Conservation (phyloP, 2,888 invertebrate species). For the Hydriomena furcata region DNA sequence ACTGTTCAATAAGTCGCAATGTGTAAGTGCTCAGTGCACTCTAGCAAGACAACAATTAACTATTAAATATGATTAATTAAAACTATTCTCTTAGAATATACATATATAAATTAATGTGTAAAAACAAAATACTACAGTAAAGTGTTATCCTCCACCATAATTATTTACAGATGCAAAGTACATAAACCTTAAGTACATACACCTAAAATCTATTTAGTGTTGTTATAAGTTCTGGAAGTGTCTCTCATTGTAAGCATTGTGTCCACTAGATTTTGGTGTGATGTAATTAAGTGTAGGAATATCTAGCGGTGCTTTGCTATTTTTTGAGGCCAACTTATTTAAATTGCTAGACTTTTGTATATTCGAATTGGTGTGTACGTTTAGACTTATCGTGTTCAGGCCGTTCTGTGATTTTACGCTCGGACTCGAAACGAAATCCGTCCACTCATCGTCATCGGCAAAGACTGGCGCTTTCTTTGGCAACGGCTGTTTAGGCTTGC, state of each 20-base stretch:
- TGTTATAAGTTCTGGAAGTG: constrained; percentile 83
- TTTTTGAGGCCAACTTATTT: constrained; percentile 55
- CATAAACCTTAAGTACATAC: constrained; percentile 60
- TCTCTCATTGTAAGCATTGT: constrained; percentile 65
- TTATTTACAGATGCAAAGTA: constrained; percentile 34
- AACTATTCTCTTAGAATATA: constrained; percentile 22
- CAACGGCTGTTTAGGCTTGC: constrained; percentile 62
- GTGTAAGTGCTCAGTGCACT: constrained; percentile 26
- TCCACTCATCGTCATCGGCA: constrained; percentile 77
- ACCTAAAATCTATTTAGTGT: constrained; percentile 32
- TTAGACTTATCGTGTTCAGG: constrained; percentile 75
- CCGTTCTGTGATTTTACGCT: constrained; percentile 72
- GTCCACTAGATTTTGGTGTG: constrained; percentile 68
- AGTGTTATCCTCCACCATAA: constrained; percentile 30
- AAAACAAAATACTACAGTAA: constrained; percentile 24
- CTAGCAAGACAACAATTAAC: constrained; percentile 20
- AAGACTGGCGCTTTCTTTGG: constrained; percentile 55
- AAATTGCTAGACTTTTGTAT: constrained; percentile 58
- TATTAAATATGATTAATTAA: constrained; percentile 3
- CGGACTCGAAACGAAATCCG: constrained; percentile 76
- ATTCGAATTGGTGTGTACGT: constrained; percentile 73
- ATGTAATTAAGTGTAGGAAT: constrained; percentile 76
- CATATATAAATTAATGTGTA: constrained; percentile 30
- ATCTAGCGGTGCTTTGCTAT: constrained; percentile 60
- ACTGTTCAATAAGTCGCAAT: constrained; percentile 9